Conservation (phyloP, 2,888 invertebrate species). For the Tanypteryx hageni region DNA sequence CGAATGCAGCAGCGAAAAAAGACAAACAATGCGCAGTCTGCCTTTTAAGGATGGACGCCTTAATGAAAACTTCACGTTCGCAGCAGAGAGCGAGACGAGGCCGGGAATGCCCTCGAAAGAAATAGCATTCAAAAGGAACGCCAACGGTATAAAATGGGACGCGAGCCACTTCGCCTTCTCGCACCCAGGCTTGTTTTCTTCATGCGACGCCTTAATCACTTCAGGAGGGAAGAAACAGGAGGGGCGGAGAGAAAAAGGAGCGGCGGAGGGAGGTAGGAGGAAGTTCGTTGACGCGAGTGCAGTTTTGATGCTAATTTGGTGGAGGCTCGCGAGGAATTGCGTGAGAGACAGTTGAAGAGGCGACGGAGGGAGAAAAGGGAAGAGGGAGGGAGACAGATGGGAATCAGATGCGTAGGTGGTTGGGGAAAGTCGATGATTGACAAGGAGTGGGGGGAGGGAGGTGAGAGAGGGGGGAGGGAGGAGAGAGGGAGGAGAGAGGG, state of each 20-base stretch:
- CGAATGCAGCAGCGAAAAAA: no score
- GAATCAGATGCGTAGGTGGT: not conserved
- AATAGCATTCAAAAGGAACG: not conserved
- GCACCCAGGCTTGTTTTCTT: not conserved
- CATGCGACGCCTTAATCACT: not conserved
- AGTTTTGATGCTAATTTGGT: conserved; percentile 7
- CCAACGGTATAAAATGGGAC: not conserved
- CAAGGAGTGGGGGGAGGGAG: not conserved
- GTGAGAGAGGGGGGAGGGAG: not conserved
- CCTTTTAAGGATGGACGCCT: no score
- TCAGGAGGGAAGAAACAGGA: not conserved
- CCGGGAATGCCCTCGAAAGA: not conserved
- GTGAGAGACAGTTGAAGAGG: not conserved
- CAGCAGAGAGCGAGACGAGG: not conserved
- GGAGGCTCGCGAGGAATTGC: not conserved
- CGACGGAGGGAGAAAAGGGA: not conserved
- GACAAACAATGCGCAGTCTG: no score
- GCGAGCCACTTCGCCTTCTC: not conserved
- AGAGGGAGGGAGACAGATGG: not conserved
- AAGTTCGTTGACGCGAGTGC: not conserved
- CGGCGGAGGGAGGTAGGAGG: not conserved
- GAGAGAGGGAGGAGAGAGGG: not conserved
- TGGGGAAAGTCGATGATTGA: not conserved
- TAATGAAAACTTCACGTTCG: no score
- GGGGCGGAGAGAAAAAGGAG: not conserved